These are phyloP conservation scores for Eilema depressum DNA, from an alignment of 2,888 invertebrate genomes.

Conservation along the genomic window DNA sequence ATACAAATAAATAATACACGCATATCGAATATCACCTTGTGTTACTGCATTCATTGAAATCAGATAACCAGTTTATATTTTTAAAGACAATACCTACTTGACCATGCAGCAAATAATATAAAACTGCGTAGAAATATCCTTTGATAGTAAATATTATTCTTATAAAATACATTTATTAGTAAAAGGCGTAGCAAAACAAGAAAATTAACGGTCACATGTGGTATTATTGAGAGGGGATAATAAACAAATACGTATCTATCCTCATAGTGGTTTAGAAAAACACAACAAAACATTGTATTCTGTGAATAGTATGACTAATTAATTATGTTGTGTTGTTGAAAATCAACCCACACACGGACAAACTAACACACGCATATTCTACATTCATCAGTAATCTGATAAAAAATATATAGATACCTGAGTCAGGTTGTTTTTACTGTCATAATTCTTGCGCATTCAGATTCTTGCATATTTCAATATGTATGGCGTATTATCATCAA, in stretches of 20 bases:
- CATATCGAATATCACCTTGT: neutral
- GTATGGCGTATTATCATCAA: constrained; percentile 28
- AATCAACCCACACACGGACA: neutral
- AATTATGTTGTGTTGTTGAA: neutral
- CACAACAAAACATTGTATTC: neutral
- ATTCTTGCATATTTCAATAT: constrained; percentile 37
- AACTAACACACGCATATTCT: neutral
- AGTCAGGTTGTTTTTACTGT: constrained; percentile 29
- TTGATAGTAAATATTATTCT: neutral
- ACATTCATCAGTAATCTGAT: neutral
- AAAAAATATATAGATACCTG: neutral
- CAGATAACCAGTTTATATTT: neutral
- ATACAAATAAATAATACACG: neutral
- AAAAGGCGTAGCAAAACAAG: neutral
- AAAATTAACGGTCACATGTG: neutral
- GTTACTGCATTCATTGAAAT: neutral
- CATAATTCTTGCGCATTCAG: constrained; percentile 27
- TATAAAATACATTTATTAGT: neutral
- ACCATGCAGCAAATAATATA: neutral
- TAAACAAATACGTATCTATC: neutral
- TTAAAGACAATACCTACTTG: neutral
- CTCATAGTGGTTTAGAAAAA: neutral
- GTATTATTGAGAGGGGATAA: neutral
- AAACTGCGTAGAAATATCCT: neutral
- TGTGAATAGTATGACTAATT: constrained; percentile 2